Evolutionary conservation across 2,888 invertebrate species (phyloP), one percentile per base, ranked within the genome.

Genomic region (Metalampra italica): DNA sequence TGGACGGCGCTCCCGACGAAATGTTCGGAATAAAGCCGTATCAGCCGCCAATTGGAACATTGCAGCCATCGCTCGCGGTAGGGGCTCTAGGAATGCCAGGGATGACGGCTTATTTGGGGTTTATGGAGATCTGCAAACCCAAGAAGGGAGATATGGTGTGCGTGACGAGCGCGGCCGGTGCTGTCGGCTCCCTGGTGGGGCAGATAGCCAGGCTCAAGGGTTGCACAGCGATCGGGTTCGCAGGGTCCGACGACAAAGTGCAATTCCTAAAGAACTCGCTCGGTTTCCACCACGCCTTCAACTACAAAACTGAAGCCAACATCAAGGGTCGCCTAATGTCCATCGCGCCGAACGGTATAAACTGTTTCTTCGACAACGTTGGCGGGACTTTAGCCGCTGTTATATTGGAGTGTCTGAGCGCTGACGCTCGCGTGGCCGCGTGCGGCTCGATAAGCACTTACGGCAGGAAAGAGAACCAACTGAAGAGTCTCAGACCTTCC

Each of bases 361-460:
- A 94, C 64, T 92, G 92, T 58, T 94, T 91, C 65, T 94, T 94
- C 66, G 94, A 94, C 64, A 94, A 93, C 65, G 94, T 93, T 13
- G 93, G 93, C 0, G 93, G 93, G 3, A 86, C 88, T n/a, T 78
- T 93, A 34, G 89, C 91, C 5, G 75, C 77, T 14, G 74, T 62
- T 0, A 89, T 93, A 11, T 71, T 92, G 46, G 73, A 79, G 39
- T 90, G 90, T 53, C 92, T 93, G 93, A 92, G 90, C 34, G 50
- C 54, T 7, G 78, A 75, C 52, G 93, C 93, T 0, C 81, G 92
- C 15, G 80, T 93, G 15, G 83, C 92, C 0, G 82, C 91, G 0
- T 93, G 92, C 66, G 93, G 93, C 3, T 81, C 91, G 9, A 93
- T 93, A 55, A 91, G 92, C 42, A 74, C 82, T 0, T 93, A 93